Conservation (phyloP, 2,797 vertebrate genomes). For the Leuciscus waleckii region DNA sequence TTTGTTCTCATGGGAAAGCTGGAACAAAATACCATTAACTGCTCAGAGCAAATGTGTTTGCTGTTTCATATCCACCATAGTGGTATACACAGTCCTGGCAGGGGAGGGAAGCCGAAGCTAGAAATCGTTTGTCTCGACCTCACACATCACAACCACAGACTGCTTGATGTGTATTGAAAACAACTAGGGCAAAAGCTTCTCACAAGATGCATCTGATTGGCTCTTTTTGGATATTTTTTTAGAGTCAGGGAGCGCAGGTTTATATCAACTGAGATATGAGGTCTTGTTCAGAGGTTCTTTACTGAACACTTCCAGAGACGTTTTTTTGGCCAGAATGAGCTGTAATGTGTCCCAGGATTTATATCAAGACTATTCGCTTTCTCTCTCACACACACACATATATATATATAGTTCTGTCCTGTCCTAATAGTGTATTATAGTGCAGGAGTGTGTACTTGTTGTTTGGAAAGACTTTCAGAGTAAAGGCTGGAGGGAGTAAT, state of each 20-base stretch:
- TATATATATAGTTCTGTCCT: not conserved
- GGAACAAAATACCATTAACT: conserved; percentile 68
- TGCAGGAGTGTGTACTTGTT: conserved; percentile 27
- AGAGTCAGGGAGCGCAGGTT: not conserved
- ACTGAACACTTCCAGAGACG: not conserved
- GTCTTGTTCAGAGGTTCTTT: not conserved
- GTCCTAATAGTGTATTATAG: conserved; percentile 50
- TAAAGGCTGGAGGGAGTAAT: conserved; percentile 11
- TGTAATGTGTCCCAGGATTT: not conserved
- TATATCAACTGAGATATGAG: not conserved
- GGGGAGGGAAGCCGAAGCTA: conserved; percentile 13
- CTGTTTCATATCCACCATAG: conserved; percentile 52
- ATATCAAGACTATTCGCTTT: not conserved
- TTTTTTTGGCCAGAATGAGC: not conserved
- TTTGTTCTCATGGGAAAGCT: conserved; percentile 68
- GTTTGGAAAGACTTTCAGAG: conserved; percentile 26
- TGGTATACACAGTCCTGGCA: conserved; percentile 52
- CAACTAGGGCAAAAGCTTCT: not conserved
- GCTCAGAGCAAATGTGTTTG: conserved; percentile 72
- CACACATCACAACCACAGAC: not conserved
- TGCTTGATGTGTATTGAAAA: not conserved
- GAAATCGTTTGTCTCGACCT: not conserved
- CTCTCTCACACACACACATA: not conserved
- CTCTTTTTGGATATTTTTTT: not conserved
- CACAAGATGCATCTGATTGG: not conserved